Percentiles rank a stretch among this genome's conserved stretches.
These are phyloP conservation scores for Helarctos malayanus DNA, from an alignment of 2,797 vertebrate species.

Conservation along the genomic window DNA sequence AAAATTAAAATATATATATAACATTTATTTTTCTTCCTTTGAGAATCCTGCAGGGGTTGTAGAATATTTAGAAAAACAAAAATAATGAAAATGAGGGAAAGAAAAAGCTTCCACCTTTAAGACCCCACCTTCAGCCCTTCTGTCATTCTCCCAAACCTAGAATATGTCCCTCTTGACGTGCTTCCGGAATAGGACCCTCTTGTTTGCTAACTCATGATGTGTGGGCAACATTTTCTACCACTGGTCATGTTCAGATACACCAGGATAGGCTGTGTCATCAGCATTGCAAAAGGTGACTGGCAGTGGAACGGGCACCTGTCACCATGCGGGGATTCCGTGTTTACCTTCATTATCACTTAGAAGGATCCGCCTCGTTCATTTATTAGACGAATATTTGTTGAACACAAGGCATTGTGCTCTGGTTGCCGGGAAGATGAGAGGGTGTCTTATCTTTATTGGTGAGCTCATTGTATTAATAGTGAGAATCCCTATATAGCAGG, in stretches of 20 bases:
- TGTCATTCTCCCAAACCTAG: background rate
- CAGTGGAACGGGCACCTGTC: background rate
- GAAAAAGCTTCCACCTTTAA: background rate
- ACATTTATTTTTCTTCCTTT: background rate
- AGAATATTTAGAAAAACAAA: background rate
- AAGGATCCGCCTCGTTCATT: background rate
- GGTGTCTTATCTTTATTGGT: too few species aligned
- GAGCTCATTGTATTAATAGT: background rate
- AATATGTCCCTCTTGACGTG: background rate
- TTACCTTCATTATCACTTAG: background rate
- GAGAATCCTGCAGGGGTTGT: background rate
- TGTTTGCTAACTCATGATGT: background rate
- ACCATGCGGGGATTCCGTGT: fast-evolving
- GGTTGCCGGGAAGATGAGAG: too few species aligned
- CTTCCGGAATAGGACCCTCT: background rate
- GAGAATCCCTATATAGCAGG: background rate
- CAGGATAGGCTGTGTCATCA: background rate
- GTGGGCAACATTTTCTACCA: background rate
- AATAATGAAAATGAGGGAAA: background rate
- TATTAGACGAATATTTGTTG: background rate
- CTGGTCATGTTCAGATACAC: background rate
- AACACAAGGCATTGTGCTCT: fast-evolving
- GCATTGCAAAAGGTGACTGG: background rate
- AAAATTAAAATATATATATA: too few species aligned
- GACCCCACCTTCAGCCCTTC: fast-evolving